These are phyloP conservation scores for Tenthredo mesomela DNA, from an alignment of 2,888 invertebrate genomes.

Conservation along the genomic window DNA sequence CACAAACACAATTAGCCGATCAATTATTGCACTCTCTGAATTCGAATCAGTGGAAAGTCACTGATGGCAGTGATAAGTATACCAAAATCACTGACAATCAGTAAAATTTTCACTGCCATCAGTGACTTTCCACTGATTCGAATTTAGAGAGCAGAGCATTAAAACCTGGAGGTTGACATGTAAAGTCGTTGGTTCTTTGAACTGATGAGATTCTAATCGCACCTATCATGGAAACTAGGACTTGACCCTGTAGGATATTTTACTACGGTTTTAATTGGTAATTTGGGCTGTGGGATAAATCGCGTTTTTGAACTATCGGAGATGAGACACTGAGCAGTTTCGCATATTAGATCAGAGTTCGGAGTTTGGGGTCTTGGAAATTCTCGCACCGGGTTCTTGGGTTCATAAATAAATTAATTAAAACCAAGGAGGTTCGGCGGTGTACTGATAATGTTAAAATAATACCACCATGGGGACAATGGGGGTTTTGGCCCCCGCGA, in stretches of 20 bases:
- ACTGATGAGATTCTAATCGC: not conserved
- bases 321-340: not conserved
- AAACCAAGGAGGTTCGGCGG: conserved; percentile 57
- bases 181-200: no score
- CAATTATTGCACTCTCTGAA: no score
- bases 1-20: not conserved
- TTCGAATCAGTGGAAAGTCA: no score
- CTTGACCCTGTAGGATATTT: not conserved
- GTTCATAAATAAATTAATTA: conserved; percentile 77
- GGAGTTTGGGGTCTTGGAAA: not conserved
- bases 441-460: conserved; percentile 74
- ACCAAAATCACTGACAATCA: no score
- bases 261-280: not conserved
- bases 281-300: no score
- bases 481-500: conserved; percentile 57
- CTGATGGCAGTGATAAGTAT: no score
- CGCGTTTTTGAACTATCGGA: no score
- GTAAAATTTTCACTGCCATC: no score
- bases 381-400: conserved; percentile 44
- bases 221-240: no score
- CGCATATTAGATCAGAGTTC: not conserved
- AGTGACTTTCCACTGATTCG: no score
- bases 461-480: conserved; percentile 70
- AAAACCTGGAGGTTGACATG: no score
- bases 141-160: no score